A percentile compares a stretch with the other conserved stretches of the same genome.
These are phyloP conservation scores for Hirtodrosophila confusa DNA, from an alignment of 2,888 invertebrate genomes.

Conservation along the genomic window DNA sequence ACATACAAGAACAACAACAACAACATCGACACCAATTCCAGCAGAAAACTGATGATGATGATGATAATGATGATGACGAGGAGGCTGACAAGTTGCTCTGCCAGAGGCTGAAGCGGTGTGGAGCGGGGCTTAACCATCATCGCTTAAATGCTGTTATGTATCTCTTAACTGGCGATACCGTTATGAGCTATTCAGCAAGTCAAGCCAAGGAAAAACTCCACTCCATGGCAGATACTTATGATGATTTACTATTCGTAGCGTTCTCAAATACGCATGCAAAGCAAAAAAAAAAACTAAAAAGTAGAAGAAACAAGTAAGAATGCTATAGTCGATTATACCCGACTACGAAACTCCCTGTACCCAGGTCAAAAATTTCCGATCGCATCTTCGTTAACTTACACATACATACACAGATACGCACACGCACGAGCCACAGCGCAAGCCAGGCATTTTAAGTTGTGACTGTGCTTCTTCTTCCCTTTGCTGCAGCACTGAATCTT, in stretches of 20 bases:
- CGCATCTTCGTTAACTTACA: too few species aligned
- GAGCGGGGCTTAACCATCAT: neutral
- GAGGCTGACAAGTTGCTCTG: constrained; percentile 47
- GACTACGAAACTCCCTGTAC: too few species aligned
- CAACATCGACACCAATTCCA: constrained; percentile 58
- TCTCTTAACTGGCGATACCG: constrained; percentile 62
- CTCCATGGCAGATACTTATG: constrained; percentile 35
- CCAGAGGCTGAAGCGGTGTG: neutral
- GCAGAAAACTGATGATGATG: constrained; percentile 36
- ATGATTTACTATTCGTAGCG: constrained; percentile 57
- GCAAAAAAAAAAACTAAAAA: constrained; percentile 4
- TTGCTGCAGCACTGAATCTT: too few species aligned
- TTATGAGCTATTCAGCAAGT: constrained; percentile 54
- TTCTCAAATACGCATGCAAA: constrained; percentile 34
- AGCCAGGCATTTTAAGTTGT: too few species aligned
- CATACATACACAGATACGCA: too few species aligned
- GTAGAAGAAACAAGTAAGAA: too few species aligned
- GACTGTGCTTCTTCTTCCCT: too few species aligned
- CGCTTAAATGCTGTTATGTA: constrained; percentile 69
- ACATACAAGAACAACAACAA: constrained; percentile 46
- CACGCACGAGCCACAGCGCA: too few species aligned
- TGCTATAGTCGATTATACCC: too few species aligned
- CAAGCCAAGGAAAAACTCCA: constrained; percentile 15
- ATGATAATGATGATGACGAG: constrained; percentile 16
- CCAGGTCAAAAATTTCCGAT: too few species aligned